Percentiles rank a stretch among this genome's conserved stretches.
phyloP scores from a whole-genome alignment of 2,113 vertebrate genomes.

The Arothron firmamentum region DNA sequence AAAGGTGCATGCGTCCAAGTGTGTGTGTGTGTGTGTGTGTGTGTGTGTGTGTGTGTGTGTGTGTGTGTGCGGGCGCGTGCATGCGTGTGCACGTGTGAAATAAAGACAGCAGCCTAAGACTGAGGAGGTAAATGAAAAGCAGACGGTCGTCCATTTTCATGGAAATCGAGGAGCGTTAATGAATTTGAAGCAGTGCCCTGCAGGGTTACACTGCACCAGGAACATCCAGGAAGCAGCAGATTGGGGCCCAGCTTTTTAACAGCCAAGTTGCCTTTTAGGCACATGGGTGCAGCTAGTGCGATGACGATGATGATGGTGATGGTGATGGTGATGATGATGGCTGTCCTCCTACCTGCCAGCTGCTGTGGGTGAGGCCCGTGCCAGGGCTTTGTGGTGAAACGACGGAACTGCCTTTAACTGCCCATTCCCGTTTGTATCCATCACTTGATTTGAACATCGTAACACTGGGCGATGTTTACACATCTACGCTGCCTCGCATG shows the following conservation, averaged over 20 bases:
- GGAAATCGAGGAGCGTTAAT: slow-evolving; percentile 64
- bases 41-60: too few relatives aligned
- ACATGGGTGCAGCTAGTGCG: slow-evolving; percentile 39
- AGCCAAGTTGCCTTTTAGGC: slow-evolving; percentile 57
- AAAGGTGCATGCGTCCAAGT: too few relatives aligned
- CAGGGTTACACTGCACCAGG: slow-evolving; percentile 57
- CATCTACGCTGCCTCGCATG: too few relatives aligned
- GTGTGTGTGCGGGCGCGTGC: too few relatives aligned
- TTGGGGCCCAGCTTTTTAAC: slow-evolving; percentile 54
- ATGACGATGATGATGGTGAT: too few relatives aligned
- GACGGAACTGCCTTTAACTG: slow-evolving; percentile 31
- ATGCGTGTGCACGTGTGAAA: neutral
- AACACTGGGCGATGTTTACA: too few relatives aligned
- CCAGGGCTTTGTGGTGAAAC: slow-evolving; percentile 50
- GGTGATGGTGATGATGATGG: slow-evolving; percentile 38
- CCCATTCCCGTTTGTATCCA: neutral
- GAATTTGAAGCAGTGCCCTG: slow-evolving; percentile 66
- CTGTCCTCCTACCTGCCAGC: slow-evolving; percentile 49
- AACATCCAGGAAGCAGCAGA: slow-evolving; percentile 58
- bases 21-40: too few relatives aligned
- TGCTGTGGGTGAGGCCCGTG: slow-evolving; percentile 41
- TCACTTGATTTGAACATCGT: neutral
- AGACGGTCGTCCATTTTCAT: slow-evolving; percentile 65
- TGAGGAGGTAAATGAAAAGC: slow-evolving; percentile 55
- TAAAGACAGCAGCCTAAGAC: slow-evolving; percentile 36